Evolutionary conservation across 2,888 invertebrate species (phyloP), one percentile per base, ranked within the genome.

Genomic region (Drosophila atripex): DNA sequence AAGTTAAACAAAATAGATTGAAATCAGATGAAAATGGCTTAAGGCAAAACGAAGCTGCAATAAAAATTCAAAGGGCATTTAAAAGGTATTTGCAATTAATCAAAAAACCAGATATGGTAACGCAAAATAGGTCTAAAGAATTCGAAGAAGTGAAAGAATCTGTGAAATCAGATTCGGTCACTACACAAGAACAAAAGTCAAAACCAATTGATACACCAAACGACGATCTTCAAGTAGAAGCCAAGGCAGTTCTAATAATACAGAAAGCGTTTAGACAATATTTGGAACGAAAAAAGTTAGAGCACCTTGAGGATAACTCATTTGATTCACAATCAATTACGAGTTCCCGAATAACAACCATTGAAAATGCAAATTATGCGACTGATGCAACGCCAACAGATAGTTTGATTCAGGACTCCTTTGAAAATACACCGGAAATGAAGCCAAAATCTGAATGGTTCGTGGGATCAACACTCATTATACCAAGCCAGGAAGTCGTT

Each of bases 391-490:
- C 57, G 1, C 57, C 60, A 4, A 54, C 54, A 45, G 59, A 57
- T 16, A 32, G 39, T 12, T 55, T 59, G 11, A 18, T 53, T 0
- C 52, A 38, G 5, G 64, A 71, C 9, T 46, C 18, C 2, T 3
- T 3, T 9, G 60, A 47, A n/a, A n/a, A 28, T 0, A 6, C 35
- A n/a, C 4, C 32, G 2, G 16, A 38, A 21, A 23, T 16, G 1
- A 57, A 11, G 14, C 32, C 28, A 7, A 61, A 61, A n/a, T 50
- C 76, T 2, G 68, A 76, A 43, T 82, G 77, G 82, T 82, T 78
- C 63, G 66, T 80, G 5, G 80, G 83, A 18, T 52, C 79, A 8
- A 65, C 79, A 18, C 80, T 58, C 11, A 80, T 83, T 21, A 52
- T 61, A 25, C 39, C 76, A 23, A 78, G 45, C 30, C 57, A 73